These are phyloP conservation scores for Oryzias curvinotus DNA, from an alignment of 2,113 vertebrate species.

Conservation along the genomic window DNA sequence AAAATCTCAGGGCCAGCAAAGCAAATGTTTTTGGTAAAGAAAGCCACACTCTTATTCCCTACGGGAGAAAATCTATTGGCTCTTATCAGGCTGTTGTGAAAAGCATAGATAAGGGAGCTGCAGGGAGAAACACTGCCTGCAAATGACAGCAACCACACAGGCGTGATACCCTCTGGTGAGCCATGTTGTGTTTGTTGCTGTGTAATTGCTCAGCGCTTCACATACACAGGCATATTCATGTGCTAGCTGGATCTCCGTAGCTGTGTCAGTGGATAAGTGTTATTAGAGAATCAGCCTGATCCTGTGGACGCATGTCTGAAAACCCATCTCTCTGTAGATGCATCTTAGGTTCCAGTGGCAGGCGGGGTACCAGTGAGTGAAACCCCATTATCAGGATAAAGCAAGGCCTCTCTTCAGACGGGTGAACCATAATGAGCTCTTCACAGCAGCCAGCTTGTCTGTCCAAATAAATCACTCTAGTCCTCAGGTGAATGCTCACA, in stretches of 20 bases:
- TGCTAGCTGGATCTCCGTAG: slow-evolving; percentile 1
- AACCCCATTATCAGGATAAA: slow-evolving; percentile 73
- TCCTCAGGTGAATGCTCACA: slow-evolving; percentile 10
- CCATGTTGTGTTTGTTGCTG: not conserved
- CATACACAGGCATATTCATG: slow-evolving; percentile 6
- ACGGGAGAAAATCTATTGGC: slow-evolving; percentile 54
- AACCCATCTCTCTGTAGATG: slow-evolving; percentile 57
- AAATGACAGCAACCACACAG: too few species aligned
- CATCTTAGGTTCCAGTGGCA: slow-evolving; percentile 58
- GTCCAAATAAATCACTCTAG: slow-evolving; percentile 72
- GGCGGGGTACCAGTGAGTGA: slow-evolving; percentile 62
- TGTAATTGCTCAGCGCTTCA: slow-evolving; percentile 1
- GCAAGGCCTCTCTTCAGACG: slow-evolving; percentile 63
- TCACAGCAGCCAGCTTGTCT: slow-evolving; percentile 72
- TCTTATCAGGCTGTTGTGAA: slow-evolving; percentile 66
- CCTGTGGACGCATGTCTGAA: slow-evolving; percentile 31
- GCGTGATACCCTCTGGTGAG: slow-evolving; percentile 9
- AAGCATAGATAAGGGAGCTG: slow-evolving; percentile 57
- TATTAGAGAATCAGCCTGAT: not conserved
- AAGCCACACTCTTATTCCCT: slow-evolving; percentile 48
- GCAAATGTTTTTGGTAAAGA: slow-evolving; percentile 40
- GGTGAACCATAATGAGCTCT: slow-evolving; percentile 75
- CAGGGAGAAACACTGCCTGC: slow-evolving; percentile 41
- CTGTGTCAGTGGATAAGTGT: slow-evolving; percentile 9
- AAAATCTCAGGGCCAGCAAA: slow-evolving; percentile 27